Base-by-base conservation (phyloP, 2,888 invertebrate species). In the Tetragonula carbonaria region DNA sequence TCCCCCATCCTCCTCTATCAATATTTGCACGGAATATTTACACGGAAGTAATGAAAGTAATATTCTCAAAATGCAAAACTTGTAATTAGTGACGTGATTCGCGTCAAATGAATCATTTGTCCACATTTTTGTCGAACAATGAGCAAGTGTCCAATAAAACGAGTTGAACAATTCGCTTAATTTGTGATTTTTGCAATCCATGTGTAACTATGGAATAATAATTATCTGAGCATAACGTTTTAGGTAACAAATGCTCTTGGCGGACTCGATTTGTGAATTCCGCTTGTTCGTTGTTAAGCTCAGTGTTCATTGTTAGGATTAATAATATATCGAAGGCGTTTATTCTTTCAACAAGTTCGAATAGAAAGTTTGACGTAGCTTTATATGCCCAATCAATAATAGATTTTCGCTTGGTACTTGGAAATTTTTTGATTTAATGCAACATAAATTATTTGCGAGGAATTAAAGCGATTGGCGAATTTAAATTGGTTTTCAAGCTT, bases 261-360 rank as follows among this genome's bases (percentile, higher is more conserved):
- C 81, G 87, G 83, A 86, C 88, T 90, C 88, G 86, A 91, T 90
- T 91, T 90, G 87, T 86, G 88, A 89, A 92, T 92, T 91, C 90
- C 90, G 80, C 80, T 86, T 28, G 86, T 80, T 85, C 85, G 83
- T 45, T 33, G 33, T 33, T 33, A 33, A 3, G 33, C 33, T 33
- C 33, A 33, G 57, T 23, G 85, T 86, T 91, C 91, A 90, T 92
- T 92, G 91, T 92, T 88, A 90, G 86, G 89, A 92, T 92, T 92
- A 92, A 92, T 91, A 91, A 91, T 90, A 91, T 88, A 91, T 91
- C 88, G 88, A 85, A 88, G 82, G 85, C 87, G 66, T 68, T 72
- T 76, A 50, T 67, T 38, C 59, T 68, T 45, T 79, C 67, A 76
- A 38, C 85, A 45, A 82, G 79, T 78, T 73, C 67, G 72, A 68